These are phyloP conservation scores for Alfaro cultratus DNA, from an alignment of 2,797 vertebrate species.

Conservation along the genomic window DNA sequence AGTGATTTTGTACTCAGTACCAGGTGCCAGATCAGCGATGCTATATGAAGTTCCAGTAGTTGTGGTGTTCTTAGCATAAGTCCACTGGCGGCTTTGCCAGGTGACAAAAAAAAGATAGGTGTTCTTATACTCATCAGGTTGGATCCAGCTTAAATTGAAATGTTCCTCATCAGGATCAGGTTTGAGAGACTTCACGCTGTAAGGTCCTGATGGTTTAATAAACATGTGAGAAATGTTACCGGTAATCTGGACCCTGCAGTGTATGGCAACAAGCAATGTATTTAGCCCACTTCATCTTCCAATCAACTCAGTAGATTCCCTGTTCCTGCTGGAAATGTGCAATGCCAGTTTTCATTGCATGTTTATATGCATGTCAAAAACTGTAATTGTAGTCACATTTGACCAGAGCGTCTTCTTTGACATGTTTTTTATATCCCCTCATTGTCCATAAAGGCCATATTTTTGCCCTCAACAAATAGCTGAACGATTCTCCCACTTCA, in stretches of 20 bases:
- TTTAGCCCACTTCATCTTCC: background rate
- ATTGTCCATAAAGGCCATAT: background rate
- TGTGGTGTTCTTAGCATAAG: rapidly evolving
- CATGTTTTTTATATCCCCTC: too few species aligned
- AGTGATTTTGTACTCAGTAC: conserved; percentile 50
- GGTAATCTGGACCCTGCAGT: background rate
- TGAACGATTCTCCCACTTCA: background rate
- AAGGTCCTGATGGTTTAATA: conserved; percentile 54
- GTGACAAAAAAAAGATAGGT: conserved; percentile 58
- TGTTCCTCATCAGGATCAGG: background rate
- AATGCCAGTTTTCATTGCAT: background rate
- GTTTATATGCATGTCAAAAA: too few species aligned
- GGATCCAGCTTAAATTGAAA: conserved; percentile 35
- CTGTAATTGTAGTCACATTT: too few species aligned
- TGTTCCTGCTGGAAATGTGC: background rate
- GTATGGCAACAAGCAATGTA: background rate
- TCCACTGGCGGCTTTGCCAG: conserved; percentile 1
- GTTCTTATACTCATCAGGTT: conserved; percentile 35
- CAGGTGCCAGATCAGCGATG: conserved; percentile 39
- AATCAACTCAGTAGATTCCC: background rate
- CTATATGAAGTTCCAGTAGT: rapidly evolving
- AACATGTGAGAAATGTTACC: conserved; percentile 9
- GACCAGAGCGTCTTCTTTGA: too few species aligned
- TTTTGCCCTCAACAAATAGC: background rate
- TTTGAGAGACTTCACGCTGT: conserved; percentile 19